Evolutionary conservation across 30 jellyfish, hydroid and myxozoan species (phyloP).

Genomic region (Nemopilema nomurai): DNA sequence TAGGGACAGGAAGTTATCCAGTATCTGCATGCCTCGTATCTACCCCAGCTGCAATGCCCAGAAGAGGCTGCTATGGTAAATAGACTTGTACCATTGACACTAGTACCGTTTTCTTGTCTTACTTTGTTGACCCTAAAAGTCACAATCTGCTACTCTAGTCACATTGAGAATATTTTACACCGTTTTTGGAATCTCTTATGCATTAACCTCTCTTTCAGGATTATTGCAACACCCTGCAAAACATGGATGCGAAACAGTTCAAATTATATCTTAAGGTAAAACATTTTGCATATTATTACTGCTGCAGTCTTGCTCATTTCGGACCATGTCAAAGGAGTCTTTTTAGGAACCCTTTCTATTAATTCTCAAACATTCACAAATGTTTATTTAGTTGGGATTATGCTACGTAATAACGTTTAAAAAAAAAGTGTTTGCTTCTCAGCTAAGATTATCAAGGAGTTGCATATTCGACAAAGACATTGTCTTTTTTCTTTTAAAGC

Average conservation of each 20-base stretch:
- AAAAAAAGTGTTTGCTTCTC: too few relatives aligned
- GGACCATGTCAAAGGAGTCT: neutral
- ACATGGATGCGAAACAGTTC: slow-evolving; percentile 67
- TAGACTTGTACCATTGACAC: too few relatives aligned
- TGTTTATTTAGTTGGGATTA: too few relatives aligned
- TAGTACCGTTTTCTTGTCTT: too few relatives aligned
- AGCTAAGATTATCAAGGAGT: too few relatives aligned
- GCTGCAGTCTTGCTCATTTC: neutral
- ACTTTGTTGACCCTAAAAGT: too few relatives aligned
- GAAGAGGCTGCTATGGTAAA: slow-evolving; percentile 58
- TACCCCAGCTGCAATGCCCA: slow-evolving; percentile 84
- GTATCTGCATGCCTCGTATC: slow-evolving; percentile 66
- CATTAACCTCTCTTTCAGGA: slow-evolving; percentile 34
- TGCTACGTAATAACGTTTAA: too few relatives aligned
- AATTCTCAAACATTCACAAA: too few relatives aligned
- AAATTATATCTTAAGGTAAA: slow-evolving; percentile 65
- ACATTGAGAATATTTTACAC: too few relatives aligned
- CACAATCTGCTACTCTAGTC: neutral
- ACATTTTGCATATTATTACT: neutral
- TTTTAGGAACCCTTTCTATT: too few relatives aligned
- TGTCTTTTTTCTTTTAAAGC: neutral
- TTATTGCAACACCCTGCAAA: slow-evolving; percentile 78
- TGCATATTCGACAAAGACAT: too few relatives aligned
- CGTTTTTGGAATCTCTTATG: too few relatives aligned
- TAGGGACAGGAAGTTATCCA: slow-evolving; percentile 80